These are phyloP conservation scores for Syrrhaptes paradoxus DNA, from an alignment of 2,113 vertebrate genomes.

Conservation along the genomic window DNA sequence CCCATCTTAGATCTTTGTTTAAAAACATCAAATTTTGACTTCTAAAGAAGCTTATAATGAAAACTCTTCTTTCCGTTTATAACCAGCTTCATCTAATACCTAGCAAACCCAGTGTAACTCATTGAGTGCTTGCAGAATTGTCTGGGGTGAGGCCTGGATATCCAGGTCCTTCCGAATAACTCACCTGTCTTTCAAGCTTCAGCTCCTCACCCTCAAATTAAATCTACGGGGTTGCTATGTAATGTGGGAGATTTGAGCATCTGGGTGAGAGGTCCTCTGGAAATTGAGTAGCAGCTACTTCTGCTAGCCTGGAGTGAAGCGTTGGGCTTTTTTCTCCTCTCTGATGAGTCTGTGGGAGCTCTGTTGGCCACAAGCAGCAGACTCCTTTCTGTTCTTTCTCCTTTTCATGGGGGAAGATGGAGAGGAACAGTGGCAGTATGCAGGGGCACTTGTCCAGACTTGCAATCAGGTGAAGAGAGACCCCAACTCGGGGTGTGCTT, in stretches of 20 bases:
- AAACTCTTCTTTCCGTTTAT: background rate
- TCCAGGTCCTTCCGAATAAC: background rate
- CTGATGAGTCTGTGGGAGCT: background rate
- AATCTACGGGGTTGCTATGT: rapidly evolving
- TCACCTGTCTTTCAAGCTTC: background rate
- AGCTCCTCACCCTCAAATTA: rapidly evolving
- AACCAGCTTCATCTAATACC: background rate
- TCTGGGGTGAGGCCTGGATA: background rate
- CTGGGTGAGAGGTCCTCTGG: background rate
- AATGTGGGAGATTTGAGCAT: background rate
- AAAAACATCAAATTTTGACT: background rate
- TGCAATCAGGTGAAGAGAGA: background rate
- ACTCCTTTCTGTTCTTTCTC: background rate
- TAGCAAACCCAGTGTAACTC: background rate
- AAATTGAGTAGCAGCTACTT: background rate
- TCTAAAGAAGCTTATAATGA: background rate
- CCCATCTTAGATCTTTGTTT: background rate
- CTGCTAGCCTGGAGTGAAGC: background rate
- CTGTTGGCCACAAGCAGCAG: background rate
- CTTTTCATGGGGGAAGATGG: rapidly evolving
- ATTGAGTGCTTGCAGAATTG: background rate
- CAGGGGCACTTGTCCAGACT: rapidly evolving
- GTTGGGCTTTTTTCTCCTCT: background rate
- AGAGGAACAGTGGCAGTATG: rapidly evolving
- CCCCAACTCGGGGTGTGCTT: background rate